Evolutionary conservation across 1,140 invertebrate species (phyloP).

Genomic region (Halesus radiatus): DNA sequence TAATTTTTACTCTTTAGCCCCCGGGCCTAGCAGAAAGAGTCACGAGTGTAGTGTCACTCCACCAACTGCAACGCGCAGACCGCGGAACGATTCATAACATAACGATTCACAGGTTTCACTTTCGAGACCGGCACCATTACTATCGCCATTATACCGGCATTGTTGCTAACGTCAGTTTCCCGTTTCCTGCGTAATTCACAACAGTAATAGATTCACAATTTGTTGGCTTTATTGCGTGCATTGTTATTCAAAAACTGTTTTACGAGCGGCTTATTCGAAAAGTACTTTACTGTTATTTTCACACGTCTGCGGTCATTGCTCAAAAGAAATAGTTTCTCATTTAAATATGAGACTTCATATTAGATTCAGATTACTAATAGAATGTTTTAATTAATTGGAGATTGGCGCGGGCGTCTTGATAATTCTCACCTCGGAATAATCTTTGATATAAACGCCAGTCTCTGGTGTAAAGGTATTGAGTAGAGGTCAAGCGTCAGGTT

Average conservation of each 20-base stretch:
- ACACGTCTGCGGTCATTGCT: neutral
- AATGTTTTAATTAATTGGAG: too few species aligned
- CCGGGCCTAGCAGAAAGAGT: too few species aligned
- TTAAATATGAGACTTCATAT: too few species aligned
- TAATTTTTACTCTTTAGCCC: too few species aligned
- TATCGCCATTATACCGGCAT: neutral
- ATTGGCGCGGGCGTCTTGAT: too few species aligned
- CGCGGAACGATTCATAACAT: too few species aligned
- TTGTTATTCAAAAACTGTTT: neutral
- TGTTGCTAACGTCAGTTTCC: neutral
- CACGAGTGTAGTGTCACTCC: neutral
- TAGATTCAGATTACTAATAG: too few species aligned
- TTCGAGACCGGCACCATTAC: neutral
- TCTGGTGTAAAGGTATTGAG: too few species aligned
- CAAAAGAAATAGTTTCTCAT: too few species aligned
- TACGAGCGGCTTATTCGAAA: neutral
- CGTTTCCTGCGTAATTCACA: constrained; percentile 13
- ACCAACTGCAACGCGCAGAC: neutral
- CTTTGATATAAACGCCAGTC: too few species aligned
- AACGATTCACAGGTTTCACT: neutral
- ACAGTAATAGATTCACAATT: neutral
- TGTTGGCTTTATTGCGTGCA: neutral
- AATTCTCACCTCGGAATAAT: too few species aligned
- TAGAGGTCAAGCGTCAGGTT: too few species aligned
- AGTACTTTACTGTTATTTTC: neutral